Evolutionary conservation across 2,888 invertebrate species (phyloP), one percentile per base, ranked within the genome.

Genomic region (Alsophila aescularia): DNA sequence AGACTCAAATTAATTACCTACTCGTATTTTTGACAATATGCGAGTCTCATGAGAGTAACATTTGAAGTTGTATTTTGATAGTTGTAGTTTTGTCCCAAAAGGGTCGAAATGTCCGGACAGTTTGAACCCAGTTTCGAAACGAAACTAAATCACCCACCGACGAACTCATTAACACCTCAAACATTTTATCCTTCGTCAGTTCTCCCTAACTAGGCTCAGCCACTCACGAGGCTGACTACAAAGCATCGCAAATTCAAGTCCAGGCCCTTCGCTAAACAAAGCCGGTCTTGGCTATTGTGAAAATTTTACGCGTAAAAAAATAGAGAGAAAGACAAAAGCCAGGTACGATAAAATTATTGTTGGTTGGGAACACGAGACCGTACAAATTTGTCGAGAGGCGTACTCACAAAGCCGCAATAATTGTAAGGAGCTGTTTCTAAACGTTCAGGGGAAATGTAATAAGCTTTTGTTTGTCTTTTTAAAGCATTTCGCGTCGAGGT

Each of bases 261-360:
- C 37, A n/a, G 29, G 24, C 42, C 43, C 48, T 43, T 43, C 40
- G n/a, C 13, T 9, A 42, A 39, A 62, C 58, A 62, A 53, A 56
- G 32, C 47, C 27, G 31, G 13, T 39, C 43, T 48, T 15, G 36
- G 13, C 51, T 34, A 43, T 55, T 52, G 49, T 51, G 50, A 24
- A 41, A 48, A 50, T 34, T 54, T 45, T 16, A 39, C 12, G 16
- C 36, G 42, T 36, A 31, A 27, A 54, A 55, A 18, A 39, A 52
- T 52, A 52, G 42, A 29, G 50, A 13, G 32, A 14, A 27, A 58
- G 52, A 60, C 54, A 60, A 53, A 45, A 37, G 48, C 40, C 43
- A 57, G 55, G 44, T 52, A 45, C 15, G 12, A 14, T 14, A 13
- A 44, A 45, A 47, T 51, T 18, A 54, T 35, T 55, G 36, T 50